Evolutionary conservation across 2,113 vertebrate species (phyloP).

Genomic region (Hemiscyllium ocellatum): DNA sequence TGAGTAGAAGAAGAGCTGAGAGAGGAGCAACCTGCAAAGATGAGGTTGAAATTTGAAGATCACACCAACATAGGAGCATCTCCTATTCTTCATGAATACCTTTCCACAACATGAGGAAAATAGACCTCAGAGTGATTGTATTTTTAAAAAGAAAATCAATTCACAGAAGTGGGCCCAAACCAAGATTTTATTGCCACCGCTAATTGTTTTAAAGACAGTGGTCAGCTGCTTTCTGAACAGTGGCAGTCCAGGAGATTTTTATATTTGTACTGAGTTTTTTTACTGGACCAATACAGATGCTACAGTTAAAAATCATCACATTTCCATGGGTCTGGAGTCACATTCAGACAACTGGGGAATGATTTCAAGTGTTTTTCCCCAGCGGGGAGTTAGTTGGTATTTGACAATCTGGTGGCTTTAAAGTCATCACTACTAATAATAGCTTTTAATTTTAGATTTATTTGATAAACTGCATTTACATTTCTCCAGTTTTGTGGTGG

Average conservation of each 20-base stretch:
- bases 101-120: background rate
- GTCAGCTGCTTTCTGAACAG: background rate
- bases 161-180: background rate
- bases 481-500: no score
- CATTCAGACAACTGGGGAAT: no score
- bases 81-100: background rate
- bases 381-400: no score
- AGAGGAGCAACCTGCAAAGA: background rate
- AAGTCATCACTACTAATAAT: no score
- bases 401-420: no score
- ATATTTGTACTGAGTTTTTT: no score
- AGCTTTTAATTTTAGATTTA: no score
- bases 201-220: background rate
- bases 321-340: no score
- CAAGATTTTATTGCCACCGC: background rate
- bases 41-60: background rate
- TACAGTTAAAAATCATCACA: no score
- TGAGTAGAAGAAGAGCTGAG: background rate
- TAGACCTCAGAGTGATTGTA: background rate
- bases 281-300: no score
- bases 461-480: no score
- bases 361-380: no score
- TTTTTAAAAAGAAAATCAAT: background rate
- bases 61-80: background rate
- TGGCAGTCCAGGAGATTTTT: background rate